Conservation (phyloP, 2,888 invertebrate genomes). For the Acleris sparsana region DNA sequence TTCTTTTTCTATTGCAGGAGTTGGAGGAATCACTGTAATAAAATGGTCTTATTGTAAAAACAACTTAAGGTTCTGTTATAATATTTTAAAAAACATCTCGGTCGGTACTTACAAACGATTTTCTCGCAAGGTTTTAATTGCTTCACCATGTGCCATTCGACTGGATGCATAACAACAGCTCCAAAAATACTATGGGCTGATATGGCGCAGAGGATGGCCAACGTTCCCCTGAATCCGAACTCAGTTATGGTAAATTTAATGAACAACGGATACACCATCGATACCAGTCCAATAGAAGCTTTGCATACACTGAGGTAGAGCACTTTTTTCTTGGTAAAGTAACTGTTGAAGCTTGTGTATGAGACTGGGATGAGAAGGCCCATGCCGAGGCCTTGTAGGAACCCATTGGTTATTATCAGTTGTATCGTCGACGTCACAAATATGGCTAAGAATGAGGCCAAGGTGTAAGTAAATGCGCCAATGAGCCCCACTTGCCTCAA, state of each 20-base stretch:
- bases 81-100: too few species aligned
- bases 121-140: conserved; percentile 67
- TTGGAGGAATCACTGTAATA: conserved; percentile 75
- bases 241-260: conserved; percentile 85
- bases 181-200: conserved; percentile 87
- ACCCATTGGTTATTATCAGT: conserved; percentile 85
- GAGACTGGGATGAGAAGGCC: conserved; percentile 89
- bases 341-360: conserved; percentile 89
- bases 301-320: conserved; percentile 89
- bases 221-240: conserved; percentile 88
- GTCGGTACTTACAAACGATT: conserved; percentile 69
- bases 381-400: conserved; percentile 86
- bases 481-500: conserved; percentile 86
- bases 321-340: conserved; percentile 87
- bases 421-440: conserved; percentile 86
- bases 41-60: background rate
- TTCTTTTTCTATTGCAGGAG: conserved; percentile 66
- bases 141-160: conserved; percentile 87
- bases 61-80: background rate
- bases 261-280: conserved; percentile 87
- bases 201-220: conserved; percentile 86
- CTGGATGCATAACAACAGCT: conserved; percentile 88
- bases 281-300: conserved; percentile 86
- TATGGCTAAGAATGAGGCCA: conserved; percentile 85
- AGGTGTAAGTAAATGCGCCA: conserved; percentile 85